A percentile compares a stretch with the other conserved stretches of the same genome.
Conservation (phyloP, 2,888 invertebrate genomes). For the Orthonychiurus folsomi region DNA sequence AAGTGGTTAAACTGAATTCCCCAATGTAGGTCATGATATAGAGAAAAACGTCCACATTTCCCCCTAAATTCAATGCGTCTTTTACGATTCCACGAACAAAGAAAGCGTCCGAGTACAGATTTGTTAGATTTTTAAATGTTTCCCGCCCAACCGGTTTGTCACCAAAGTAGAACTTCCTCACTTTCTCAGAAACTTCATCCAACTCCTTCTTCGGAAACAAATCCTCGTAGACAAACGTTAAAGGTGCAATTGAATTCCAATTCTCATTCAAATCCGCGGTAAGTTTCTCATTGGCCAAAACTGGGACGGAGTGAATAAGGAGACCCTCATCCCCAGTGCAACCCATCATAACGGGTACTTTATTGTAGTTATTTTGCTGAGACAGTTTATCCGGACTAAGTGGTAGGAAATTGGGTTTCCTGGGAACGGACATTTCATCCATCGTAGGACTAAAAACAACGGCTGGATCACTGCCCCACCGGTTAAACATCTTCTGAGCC, state of each 20-base stretch:
- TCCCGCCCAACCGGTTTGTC: background rate
- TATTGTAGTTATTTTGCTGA: background rate
- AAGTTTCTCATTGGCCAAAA: too few species aligned
- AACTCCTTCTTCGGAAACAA: background rate
- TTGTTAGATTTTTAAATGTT: background rate
- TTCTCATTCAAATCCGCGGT: background rate
- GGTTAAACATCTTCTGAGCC: too few species aligned
- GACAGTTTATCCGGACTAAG: background rate
- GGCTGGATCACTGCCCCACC: too few species aligned
- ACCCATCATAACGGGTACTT: background rate
- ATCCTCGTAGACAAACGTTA: background rate
- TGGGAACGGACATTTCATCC: too few species aligned
- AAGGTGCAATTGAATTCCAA: background rate
- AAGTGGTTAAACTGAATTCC: background rate
- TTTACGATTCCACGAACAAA: background rate
- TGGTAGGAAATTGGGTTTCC: too few species aligned
- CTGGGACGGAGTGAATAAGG: background rate
- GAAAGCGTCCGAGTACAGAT: background rate
- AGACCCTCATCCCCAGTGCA: background rate
- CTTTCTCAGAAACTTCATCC: background rate
- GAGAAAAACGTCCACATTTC: background rate
- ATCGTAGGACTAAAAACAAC: too few species aligned
- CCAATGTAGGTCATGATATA: background rate
- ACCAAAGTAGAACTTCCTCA: background rate
- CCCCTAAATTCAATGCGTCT: background rate